These are phyloP conservation scores for Tetramorium alpestre DNA, from an alignment of 1,140 invertebrate species.

Conservation along the genomic window DNA sequence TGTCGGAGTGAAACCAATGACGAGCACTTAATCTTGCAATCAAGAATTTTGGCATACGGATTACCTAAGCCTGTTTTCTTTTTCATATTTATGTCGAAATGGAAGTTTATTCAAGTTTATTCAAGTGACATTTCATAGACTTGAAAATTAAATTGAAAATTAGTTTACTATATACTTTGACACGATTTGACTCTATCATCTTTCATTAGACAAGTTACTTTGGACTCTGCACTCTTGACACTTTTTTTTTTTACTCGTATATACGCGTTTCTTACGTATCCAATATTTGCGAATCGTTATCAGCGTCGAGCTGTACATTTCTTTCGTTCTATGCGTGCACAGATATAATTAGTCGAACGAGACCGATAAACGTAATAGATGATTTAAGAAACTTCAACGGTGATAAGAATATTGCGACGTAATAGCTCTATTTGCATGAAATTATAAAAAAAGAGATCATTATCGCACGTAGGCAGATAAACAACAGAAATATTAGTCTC, in stretches of 20 bases:
- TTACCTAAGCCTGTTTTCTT: background rate
- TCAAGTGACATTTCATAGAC: background rate
- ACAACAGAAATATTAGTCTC: background rate
- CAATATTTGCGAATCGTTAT: constrained; percentile 1
- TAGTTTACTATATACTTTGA: background rate
- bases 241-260: background rate
- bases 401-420: background rate
- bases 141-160: background rate
- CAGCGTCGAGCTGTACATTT: background rate
- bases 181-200: background rate
- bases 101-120: background rate
- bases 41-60: background rate
- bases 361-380: background rate
- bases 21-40: background rate
- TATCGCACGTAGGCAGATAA: background rate
- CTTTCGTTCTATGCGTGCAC: background rate
- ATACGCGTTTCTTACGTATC: background rate
- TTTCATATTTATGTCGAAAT: background rate
- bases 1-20: background rate
- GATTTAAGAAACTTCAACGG: constrained; percentile 3
- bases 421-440: constrained; percentile 1
- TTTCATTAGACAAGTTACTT: background rate
- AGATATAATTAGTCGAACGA: background rate
- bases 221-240: background rate
- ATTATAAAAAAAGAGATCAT: background rate